Conservation (phyloP, 2,113 vertebrate species). For the Arvicanthis niloticus region DNA sequence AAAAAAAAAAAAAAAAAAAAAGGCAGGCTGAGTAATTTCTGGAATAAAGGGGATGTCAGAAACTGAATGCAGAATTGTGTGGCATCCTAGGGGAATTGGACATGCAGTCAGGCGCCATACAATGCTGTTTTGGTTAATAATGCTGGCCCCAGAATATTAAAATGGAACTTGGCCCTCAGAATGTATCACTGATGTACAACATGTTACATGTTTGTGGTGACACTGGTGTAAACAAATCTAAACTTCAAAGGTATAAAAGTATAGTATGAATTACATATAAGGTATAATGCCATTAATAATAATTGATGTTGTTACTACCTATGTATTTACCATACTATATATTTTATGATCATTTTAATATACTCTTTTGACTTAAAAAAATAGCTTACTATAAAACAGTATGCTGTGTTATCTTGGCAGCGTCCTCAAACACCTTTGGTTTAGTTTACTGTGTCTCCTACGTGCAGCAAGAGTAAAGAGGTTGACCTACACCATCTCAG, state of each 20-base stretch:
- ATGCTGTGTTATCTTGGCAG: neutral
- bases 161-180: neutral
- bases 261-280: neutral
- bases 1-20: no score
- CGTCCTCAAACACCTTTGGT: neutral
- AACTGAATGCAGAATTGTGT: slow-evolving; percentile 25
- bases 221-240: neutral
- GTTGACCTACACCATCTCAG: neutral
- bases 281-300: neutral
- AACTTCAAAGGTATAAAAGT: neutral
- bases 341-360: neutral
- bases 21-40: neutral
- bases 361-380: neutral
- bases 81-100: neutral
- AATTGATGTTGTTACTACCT: neutral
- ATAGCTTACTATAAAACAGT: neutral
- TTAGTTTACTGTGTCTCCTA: neutral
- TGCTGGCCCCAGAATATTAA: neutral
- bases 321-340: neutral
- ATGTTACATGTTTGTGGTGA: neutral
- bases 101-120: neutral
- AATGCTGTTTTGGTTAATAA: neutral
- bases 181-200: neutral
- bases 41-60: neutral
- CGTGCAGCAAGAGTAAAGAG: no score